These are phyloP conservation scores for Numida meleagris DNA, from an alignment of 2,113 vertebrate species.

Conservation along the genomic window DNA sequence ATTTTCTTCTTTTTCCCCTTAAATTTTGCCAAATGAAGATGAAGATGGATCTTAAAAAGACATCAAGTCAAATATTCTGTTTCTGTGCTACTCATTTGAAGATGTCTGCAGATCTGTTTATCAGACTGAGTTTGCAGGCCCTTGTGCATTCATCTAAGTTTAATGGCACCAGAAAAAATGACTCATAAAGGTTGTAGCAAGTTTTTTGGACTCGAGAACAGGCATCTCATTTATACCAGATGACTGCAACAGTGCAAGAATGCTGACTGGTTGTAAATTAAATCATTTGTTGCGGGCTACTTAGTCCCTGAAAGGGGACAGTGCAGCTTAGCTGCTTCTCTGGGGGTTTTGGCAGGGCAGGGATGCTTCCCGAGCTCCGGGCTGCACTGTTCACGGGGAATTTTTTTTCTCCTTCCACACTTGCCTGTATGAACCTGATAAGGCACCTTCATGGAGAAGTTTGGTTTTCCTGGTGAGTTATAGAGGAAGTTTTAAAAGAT, in stretches of 20 bases:
- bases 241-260: not conserved
- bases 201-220: not conserved
- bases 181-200: not conserved
- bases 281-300: not conserved
- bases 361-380: not conserved
- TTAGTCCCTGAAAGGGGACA: not conserved
- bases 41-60: not conserved
- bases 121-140: not conserved
- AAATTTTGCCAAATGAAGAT: not conserved
- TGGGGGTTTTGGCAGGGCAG: not conserved
- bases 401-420: not conserved
- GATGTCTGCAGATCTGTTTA: not conserved
- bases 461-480: not conserved
- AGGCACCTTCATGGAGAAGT: not conserved
- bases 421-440: not conserved
- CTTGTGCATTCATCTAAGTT: not conserved
- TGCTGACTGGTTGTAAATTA: not conserved
- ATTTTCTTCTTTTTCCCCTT: not conserved
- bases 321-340: accelerated
- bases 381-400: not conserved
- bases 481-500: not conserved
- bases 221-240: not conserved
- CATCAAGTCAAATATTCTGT: too few species aligned
- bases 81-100: not conserved
- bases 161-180: not conserved